Conservation (phyloP, 2,113 vertebrate species). For the Ardeotis arabs region DNA sequence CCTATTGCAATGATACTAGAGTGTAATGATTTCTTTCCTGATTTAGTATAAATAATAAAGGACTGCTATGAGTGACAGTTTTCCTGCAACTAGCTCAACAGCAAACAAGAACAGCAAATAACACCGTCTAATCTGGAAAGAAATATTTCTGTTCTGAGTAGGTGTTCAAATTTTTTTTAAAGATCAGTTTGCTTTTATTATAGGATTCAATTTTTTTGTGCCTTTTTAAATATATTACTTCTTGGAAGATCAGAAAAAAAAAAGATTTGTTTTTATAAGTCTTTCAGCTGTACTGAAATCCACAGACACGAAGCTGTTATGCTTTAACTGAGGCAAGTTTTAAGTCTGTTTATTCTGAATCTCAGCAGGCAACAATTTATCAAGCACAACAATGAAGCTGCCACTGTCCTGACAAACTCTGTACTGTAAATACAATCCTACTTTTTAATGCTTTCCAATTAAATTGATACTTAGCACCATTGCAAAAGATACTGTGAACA, state of each 20-base stretch:
- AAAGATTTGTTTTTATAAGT: neutral
- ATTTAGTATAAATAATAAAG: conserved; percentile 39
- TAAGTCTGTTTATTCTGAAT: conserved; percentile 4
- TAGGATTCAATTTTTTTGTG: neutral
- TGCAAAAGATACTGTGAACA: neutral
- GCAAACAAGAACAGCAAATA: neutral
- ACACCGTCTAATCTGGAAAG: neutral
- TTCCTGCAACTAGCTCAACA: neutral
- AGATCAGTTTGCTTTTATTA: neutral
- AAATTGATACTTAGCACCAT: neutral
- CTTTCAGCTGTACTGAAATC: neutral
- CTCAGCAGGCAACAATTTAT: neutral
- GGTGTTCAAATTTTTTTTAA: neutral
- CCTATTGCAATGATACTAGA: neutral
- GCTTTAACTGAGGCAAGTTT: neutral
- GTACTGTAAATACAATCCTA: neutral
- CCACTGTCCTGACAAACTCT: neutral
- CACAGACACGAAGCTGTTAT: neutral
- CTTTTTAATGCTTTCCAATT: neutral
- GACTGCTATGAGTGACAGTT: neutral
- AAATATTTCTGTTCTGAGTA: conserved; percentile 26
- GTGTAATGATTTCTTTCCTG: neutral
- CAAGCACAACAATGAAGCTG: neutral
- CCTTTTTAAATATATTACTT: neutral
- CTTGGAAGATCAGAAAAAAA: neutral